Percentiles rank a stretch among this genome's conserved stretches.
phyloP scores from a whole-genome alignment of 2,888 invertebrate species.

The Keiferia lycopersicella region DNA sequence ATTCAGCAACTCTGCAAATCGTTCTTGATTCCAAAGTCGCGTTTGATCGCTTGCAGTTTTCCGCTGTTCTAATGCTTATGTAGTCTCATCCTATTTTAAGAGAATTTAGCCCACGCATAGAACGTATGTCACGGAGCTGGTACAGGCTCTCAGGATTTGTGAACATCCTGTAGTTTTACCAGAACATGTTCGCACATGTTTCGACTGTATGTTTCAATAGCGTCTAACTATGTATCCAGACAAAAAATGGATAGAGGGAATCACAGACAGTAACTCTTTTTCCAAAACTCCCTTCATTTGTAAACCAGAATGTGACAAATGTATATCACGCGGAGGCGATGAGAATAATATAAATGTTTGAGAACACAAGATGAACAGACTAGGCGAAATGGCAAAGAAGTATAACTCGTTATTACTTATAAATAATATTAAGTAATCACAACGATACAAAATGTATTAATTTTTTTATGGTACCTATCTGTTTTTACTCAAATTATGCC shows the following conservation, averaged over 20 bases:
- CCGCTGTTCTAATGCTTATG: neutral
- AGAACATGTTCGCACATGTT: neutral
- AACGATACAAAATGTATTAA: too few relatives aligned
- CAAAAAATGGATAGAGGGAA: too few relatives aligned
- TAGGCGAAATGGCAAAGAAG: too few relatives aligned
- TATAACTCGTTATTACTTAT: too few relatives aligned
- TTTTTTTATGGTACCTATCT: too few relatives aligned
- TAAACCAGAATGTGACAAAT: conserved; percentile 5
- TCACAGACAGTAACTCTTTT: too few relatives aligned
- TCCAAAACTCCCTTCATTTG: neutral
- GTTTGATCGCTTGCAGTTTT: neutral
- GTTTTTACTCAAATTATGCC: too few relatives aligned
- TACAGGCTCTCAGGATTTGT: conserved; percentile 37
- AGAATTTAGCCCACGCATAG: conserved; percentile 51
- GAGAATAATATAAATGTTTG: neutral
- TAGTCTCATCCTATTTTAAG: conserved; percentile 27
- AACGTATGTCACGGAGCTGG: conserved; percentile 49
- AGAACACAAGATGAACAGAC: neutral
- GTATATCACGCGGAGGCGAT: neutral
- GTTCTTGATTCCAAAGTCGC: too few relatives aligned
- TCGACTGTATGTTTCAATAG: neutral
- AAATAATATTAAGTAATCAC: too few relatives aligned
- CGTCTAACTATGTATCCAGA: too few relatives aligned
- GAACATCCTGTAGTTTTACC: conserved; percentile 29
- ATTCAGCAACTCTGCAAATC: too few relatives aligned